These are phyloP conservation scores for Mya arenaria DNA, from an alignment of 1,140 invertebrate genomes.

Conservation along the genomic window DNA sequence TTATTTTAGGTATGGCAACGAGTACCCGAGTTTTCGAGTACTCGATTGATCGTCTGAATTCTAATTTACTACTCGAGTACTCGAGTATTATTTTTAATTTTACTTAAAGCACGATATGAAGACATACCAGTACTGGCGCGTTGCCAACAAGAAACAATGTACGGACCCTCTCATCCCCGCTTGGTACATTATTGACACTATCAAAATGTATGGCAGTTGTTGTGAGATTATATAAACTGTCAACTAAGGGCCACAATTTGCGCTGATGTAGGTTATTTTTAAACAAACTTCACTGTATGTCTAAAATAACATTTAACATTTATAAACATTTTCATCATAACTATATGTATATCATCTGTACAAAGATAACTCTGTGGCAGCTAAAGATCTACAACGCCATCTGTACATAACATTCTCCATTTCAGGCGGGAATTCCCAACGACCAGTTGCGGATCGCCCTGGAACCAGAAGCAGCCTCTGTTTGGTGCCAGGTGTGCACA, in stretches of 20 bases:
- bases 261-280: not conserved
- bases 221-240: too few species aligned
- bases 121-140: not conserved
- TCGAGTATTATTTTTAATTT: not conserved
- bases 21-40: not conserved
- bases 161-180: too few species aligned
- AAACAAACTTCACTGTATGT: not conserved
- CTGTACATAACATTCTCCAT: not conserved
- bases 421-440: slow-evolving; percentile 27
- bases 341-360: not conserved
- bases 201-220: too few species aligned
- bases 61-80: not conserved
- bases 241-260: not conserved
- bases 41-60: not conserved
- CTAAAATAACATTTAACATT: not conserved
- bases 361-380: not conserved
- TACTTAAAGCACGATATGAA: not conserved
- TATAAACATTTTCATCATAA: not conserved
- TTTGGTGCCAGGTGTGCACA: slow-evolving; percentile 35
- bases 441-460: slow-evolving; percentile 1
- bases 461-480: slow-evolving; percentile 42
- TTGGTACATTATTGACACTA: too few species aligned
- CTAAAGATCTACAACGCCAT: not conserved
- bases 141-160: too few species aligned
- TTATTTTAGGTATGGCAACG: not conserved